Conservation (phyloP, 2,888 invertebrate genomes). For the Anticlea derivata region DNA sequence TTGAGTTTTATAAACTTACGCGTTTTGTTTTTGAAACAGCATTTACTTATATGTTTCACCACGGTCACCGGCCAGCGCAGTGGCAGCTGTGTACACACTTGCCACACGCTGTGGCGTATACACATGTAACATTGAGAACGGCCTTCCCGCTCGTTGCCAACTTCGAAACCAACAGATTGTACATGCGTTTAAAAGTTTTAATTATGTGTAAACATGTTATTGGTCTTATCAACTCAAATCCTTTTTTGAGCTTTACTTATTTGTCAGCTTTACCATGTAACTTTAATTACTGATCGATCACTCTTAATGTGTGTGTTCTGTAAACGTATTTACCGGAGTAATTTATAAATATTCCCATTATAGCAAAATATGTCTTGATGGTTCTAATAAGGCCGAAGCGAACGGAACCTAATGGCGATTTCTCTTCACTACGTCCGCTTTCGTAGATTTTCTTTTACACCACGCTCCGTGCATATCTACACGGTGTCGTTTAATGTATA, state of each 20-base stretch:
- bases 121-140: conserved; percentile 69
- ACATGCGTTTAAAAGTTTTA: conserved; percentile 45
- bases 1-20: conserved; percentile 17
- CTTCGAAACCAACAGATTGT: conserved; percentile 42
- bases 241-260: not conserved
- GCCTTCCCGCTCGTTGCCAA: conserved; percentile 70
- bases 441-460: conserved; percentile 39
- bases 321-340: not conserved
- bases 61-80: conserved; percentile 49
- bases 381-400: conserved; percentile 28
- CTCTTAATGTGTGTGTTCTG: not conserved
- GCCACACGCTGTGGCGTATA: conserved; percentile 35
- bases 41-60: conserved; percentile 38
- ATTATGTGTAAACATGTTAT: not conserved
- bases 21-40: conserved; percentile 40
- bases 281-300: not conserved
- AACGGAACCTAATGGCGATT: conserved; percentile 38
- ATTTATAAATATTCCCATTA: conserved; percentile 9
- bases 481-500: conserved; percentile 21
- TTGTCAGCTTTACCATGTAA: too few relatives aligned
- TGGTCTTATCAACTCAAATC: too few relatives aligned
- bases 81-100: conserved; percentile 56
- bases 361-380: conserved; percentile 15
- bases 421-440: conserved; percentile 37
- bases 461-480: conserved; percentile 28